Percentiles rank a stretch among this genome's conserved stretches.
Evolutionary conservation across 2,888 invertebrate species (phyloP).

Genomic region (Cinara cedri): DNA sequence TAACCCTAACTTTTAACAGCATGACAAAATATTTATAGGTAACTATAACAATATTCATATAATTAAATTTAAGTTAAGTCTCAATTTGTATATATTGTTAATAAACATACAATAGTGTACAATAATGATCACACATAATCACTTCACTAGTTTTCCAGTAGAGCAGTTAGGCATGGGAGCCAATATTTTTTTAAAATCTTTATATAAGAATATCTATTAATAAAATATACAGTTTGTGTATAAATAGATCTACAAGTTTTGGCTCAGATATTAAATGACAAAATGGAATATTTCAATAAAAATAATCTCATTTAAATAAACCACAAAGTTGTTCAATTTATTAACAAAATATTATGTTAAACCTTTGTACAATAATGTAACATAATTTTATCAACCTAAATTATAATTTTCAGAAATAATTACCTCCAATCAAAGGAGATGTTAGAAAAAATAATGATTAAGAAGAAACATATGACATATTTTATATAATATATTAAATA

Average conservation of each 20-base stretch:
- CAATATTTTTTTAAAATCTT: conserved; percentile 23
- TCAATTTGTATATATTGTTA: conserved; percentile 3
- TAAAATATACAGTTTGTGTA: conserved; percentile 39
- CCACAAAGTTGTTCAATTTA: conserved; percentile 42
- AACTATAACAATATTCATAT: background rate
- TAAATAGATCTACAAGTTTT: conserved; percentile 50
- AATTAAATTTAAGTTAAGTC: background rate
- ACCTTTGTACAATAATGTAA: conserved; percentile 34
- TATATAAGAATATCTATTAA: conserved; percentile 34
- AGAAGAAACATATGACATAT: conserved; percentile 39
- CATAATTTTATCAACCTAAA: conserved; percentile 27
- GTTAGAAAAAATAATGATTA: conserved; percentile 46
- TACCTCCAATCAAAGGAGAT: conserved; percentile 29
- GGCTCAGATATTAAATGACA: conserved; percentile 37
- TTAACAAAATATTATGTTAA: conserved; percentile 42
- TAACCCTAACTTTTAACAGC: background rate
- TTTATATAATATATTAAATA: conserved; percentile 10
- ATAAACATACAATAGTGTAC: background rate
- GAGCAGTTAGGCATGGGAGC: conserved; percentile 24
- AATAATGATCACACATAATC: conserved; percentile 9
- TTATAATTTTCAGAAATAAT: conserved; percentile 26
- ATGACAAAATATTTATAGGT: background rate
- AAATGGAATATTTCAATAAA: conserved; percentile 34
- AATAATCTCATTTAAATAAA: conserved; percentile 40
- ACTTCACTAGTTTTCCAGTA: conserved; percentile 33